Evolutionary conservation across 2,888 invertebrate species (phyloP), one percentile per base, ranked within the genome.

Genomic region (Camptogramma bilineatum): DNA sequence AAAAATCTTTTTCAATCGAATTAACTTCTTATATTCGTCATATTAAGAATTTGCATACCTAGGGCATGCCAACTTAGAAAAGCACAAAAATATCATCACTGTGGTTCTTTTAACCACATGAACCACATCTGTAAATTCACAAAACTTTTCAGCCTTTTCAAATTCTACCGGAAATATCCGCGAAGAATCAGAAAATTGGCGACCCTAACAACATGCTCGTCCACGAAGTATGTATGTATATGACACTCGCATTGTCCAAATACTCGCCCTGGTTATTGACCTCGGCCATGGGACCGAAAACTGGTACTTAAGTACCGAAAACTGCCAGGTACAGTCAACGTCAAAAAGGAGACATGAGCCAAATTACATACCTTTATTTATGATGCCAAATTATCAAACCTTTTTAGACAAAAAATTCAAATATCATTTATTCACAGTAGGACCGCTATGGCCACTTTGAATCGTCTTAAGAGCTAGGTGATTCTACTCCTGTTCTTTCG

Each of bases 221-320:
- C 62, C 31, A 34, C 44, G 44, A 31, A 51, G 50, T 64, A 70
- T 55, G 68, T 67, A 64, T 52, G 44, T 58, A 65, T 68, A 68
- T 61, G 71, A 72, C 73, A 74, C 69, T 75, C 74, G 72, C 81
- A 80, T 83, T 82, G 85, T 85, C 86, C 81, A 85, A 87, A 85
- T 84, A 81, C 81, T 70, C 81, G 91, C 86, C 77, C 91, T 76
- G 91, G 90, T 90, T 91, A 90, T 91, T 88, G 90, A 87, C 86
- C 90, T 39, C 34, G 74, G 52, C 68, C 68, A 71, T 71, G 78
- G 74, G 71, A 76, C 76, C 76, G 61, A 68, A 81, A 84, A 84
- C 86, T 79, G 79, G 88, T 80, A 79, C 78, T 80, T 71, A 78
- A 76, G 72, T 68, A 75, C 77, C 73, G 47, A 67, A 82, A 83